A percentile compares a stretch with the other conserved stretches of the same genome.
These are phyloP conservation scores for Rhyzopertha dominica DNA, from an alignment of 1,140 invertebrate species.

Conservation along the genomic window DNA sequence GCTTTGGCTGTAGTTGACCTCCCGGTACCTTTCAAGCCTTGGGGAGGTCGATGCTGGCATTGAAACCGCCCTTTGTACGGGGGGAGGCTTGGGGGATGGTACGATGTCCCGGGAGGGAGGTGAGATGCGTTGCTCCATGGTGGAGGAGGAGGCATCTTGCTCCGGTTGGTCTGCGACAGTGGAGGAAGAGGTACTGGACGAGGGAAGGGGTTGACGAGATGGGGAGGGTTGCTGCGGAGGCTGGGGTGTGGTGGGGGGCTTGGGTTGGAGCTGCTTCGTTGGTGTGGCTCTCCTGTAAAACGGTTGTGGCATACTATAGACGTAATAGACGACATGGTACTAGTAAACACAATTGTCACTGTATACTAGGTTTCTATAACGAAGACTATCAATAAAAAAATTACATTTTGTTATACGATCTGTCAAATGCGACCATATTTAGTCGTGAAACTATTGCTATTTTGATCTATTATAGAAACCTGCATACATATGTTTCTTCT, in stretches of 20 bases:
- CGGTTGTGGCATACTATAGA: constrained; percentile 6
- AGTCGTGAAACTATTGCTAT: too few relatives aligned
- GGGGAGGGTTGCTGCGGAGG: constrained; percentile 6
- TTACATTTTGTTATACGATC: too few relatives aligned
- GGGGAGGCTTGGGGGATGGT: constrained; percentile 22
- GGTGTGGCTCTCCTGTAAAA: constrained; percentile 5
- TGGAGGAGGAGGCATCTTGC: constrained; percentile 15
- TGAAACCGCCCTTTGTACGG: constrained; percentile 42
- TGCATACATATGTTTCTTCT: too few relatives aligned
- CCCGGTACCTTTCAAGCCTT: constrained; percentile 37
- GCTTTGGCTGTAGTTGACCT: constrained; percentile 37
- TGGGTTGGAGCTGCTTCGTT: constrained; percentile 7
- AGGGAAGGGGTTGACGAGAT: constrained; percentile 23
- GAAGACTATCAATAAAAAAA: too few relatives aligned
- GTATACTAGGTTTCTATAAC: too few relatives aligned
- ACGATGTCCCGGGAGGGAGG: constrained; percentile 15
- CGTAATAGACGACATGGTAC: too few relatives aligned
- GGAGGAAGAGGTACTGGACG: constrained; percentile 14
- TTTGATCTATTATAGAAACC: too few relatives aligned
- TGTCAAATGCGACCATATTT: too few relatives aligned
- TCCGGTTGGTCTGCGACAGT: constrained; percentile 9
- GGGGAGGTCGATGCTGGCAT: constrained; percentile 42
- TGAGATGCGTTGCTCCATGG: constrained; percentile 22
- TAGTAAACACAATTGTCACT: too few relatives aligned
- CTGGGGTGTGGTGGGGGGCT: constrained; percentile 6